Evolutionary conservation across 2,797 vertebrate genomes (phyloP), one percentile per base, ranked within the genome.

Genomic region (Helicolenus hilgendorfi): DNA sequence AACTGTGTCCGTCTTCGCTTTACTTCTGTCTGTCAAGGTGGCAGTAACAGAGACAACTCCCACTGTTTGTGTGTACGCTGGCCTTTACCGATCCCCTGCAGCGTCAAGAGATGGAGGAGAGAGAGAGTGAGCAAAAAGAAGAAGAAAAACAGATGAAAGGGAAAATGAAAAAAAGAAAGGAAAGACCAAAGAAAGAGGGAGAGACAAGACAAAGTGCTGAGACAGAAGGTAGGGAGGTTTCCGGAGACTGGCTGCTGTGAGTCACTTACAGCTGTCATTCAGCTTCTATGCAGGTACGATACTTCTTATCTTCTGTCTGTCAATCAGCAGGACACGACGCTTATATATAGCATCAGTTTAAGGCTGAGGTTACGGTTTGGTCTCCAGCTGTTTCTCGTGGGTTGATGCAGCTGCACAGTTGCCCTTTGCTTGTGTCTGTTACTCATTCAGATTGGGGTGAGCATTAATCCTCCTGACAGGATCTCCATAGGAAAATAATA

Each of bases 21-120:
- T 33, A 36, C 13, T 59, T 72, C 36, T 33, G 41, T 75, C n/a
- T 69, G 75, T 49, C 68, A 11, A 29, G 78, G 75, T 26, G 45
- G 65, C 15, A 60, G 60, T 20, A 67, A 59, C 29, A 58, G 26
- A 38, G 72, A 53, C 7, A 31, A 41, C 78, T 72, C 55, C 62
- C 31, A 56, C 79, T 68, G 84, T 86, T 69, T 63, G 5, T 72
- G 72, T 85, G 53, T 31, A 55, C n/a, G 26, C 78, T 31, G 35
- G 69, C 70, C 74, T 36, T 58, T 7, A 58, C 35, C 62, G n/a
- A 60, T 73, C 11, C 35, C 78, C 72, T n/a, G 53, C 62, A 55
- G 73, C 38, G 20, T 60, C 24, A 20, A 13, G 41, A 29, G 3
- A 20, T 18, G 18, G 45, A 49, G 13, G 31, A 70, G 67, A 65